phyloP scores from a whole-genome alignment of 2,113 vertebrate genomes.

The Antigone vipio region DNA sequence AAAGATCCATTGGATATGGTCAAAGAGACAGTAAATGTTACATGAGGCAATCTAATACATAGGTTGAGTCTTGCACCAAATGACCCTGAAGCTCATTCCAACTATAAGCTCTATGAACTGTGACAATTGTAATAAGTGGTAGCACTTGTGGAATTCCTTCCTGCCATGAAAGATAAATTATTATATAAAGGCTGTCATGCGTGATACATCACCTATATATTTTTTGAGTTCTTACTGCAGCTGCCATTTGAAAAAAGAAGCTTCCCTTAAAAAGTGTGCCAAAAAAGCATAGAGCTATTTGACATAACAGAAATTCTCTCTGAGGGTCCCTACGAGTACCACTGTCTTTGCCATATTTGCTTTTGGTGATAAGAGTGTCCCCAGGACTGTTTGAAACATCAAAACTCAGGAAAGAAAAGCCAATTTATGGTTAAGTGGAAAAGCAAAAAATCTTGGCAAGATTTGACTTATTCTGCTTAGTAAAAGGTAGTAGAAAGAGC shows the following conservation, averaged over 20 bases:
- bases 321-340: accelerated
- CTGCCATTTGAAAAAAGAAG: not conserved
- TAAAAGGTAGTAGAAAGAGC: not conserved
- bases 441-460: not conserved
- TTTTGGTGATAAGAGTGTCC: not conserved
- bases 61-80: not conserved
- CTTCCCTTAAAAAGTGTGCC: not conserved
- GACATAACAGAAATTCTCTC: not conserved
- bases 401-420: not conserved
- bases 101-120: slow-evolving; percentile 5
- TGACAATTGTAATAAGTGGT: slow-evolving; percentile 11
- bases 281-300: not conserved
- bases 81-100: not conserved
- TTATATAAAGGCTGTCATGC: not conserved
- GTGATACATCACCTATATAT: not conserved
- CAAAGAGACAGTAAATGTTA: not conserved
- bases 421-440: not conserved
- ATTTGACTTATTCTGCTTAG: not conserved
- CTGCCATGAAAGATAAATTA: not conserved
- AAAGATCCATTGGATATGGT: not conserved
- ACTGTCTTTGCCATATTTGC: not conserved
- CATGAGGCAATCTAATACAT: not conserved
- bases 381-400: not conserved
- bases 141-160: slow-evolving; percentile 8
- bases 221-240: not conserved